Percentiles rank a stretch among this genome's conserved stretches.
Conservation (phyloP, 2,113 vertebrate species). For the Polypterus senegalus region DNA sequence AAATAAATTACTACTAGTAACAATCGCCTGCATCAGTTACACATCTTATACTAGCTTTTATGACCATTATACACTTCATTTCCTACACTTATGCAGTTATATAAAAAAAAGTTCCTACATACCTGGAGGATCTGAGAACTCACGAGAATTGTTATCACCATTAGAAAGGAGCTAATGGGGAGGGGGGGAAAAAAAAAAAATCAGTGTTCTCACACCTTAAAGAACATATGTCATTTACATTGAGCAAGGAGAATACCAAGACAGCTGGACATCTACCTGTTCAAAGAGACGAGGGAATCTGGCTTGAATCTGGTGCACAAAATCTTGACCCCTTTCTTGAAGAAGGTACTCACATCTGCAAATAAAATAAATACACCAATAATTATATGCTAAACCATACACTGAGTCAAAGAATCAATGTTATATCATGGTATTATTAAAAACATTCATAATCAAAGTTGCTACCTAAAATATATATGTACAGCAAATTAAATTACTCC, state of each 20-base stretch:
- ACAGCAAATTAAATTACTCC: background rate
- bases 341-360: constrained; percentile 86
- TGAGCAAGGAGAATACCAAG: no score
- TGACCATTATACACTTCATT: background rate
- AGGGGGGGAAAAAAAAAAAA: constrained; percentile 12
- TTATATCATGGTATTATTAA: background rate
- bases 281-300: constrained; percentile 90
- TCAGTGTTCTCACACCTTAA: background rate
- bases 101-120: constrained; percentile 28
- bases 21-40: no score
- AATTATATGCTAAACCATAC: background rate
- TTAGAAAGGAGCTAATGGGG: constrained; percentile 70
- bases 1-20: no score
- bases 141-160: constrained; percentile 64
- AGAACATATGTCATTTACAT: no score
- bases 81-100: background rate
- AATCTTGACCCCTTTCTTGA: constrained; percentile 79
- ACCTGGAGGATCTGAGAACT: constrained; percentile 80
- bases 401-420: no score
- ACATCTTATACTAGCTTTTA: no score
- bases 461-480: background rate
- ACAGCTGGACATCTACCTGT: constrained; percentile 55
- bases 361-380: constrained; percentile 3
- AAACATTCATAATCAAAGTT: background rate
- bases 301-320: constrained; percentile 84